Conservation (phyloP, 2,888 invertebrate species). For the Spilarctia lutea region DNA sequence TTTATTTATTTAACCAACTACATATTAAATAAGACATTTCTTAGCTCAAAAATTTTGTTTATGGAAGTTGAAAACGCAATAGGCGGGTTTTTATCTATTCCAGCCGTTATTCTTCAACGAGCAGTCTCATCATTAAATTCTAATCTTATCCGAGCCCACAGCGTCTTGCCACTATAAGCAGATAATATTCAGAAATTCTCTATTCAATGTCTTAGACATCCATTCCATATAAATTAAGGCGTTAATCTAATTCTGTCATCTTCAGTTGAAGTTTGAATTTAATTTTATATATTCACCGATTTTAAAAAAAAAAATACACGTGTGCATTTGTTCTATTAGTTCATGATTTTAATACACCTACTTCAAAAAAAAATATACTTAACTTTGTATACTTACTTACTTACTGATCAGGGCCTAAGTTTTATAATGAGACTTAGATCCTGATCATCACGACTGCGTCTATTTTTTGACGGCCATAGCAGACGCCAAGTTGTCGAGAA, state of each 20-base stretch:
- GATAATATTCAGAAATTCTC: conserved; percentile 6
- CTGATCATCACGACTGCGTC: too few relatives aligned
- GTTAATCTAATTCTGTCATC: conserved; percentile 9
- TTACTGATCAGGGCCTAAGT: too few relatives aligned
- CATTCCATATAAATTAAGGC: conserved; percentile 11
- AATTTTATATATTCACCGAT: background rate
- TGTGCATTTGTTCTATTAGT: too few relatives aligned
- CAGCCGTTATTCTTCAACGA: background rate
- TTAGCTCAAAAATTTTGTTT: background rate
- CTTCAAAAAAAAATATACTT: too few relatives aligned
- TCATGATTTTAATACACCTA: too few relatives aligned
- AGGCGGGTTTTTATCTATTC: background rate
- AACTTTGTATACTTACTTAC: too few relatives aligned
- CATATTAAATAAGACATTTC: background rate
- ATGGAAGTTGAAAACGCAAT: background rate
- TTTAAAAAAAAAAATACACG: background rate
- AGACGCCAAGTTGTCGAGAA: too few relatives aligned
- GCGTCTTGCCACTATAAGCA: background rate
- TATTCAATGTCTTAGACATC: background rate
- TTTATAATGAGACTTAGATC: too few relatives aligned
- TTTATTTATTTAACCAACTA: too few relatives aligned
- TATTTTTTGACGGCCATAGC: too few relatives aligned
- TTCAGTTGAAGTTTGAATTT: background rate
- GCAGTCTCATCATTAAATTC: background rate
- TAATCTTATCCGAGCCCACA: conserved; percentile 8